Evolutionary conservation across 2,888 invertebrate species (phyloP).

Genomic region (Timema podura): DNA sequence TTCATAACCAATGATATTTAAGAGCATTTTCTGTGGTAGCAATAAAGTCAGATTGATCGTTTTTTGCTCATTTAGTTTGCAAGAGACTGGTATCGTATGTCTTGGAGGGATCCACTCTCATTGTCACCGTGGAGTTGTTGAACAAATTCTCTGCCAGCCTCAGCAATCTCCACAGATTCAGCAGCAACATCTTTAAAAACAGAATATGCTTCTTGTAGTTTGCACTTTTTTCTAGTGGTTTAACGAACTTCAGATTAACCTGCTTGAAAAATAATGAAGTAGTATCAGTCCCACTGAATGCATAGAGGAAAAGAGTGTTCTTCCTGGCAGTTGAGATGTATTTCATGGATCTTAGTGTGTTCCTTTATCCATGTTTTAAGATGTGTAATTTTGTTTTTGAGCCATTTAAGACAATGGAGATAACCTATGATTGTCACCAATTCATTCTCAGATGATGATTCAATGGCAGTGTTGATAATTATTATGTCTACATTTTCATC

Average conservation of each 20-base stretch:
- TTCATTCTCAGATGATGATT: not conserved
- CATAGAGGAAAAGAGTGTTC: not conserved
- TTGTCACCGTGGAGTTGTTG: not conserved
- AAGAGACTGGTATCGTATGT: not conserved
- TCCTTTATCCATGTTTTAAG: not conserved
- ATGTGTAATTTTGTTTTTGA: not conserved
- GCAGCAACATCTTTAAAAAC: not conserved
- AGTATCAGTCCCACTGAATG: not conserved
- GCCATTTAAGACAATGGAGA: not conserved
- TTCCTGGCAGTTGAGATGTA: not conserved
- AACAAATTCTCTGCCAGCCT: not conserved
- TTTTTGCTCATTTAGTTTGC: not conserved
- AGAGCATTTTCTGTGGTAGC: not conserved
- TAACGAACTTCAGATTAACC: not conserved
- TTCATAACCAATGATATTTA: not conserved
- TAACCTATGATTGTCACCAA: not conserved
- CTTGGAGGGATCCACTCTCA: not conserved
- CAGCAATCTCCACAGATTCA: not conserved
- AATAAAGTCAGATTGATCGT: not conserved
- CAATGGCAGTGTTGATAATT: not conserved
- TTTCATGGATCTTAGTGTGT: not conserved
- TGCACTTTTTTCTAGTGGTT: not conserved
- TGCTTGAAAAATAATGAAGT: slow-evolving; percentile 2
- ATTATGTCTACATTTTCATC: not conserved
- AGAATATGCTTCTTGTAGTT: not conserved